Percentiles rank a stretch among this genome's conserved stretches.
phyloP scores from a whole-genome alignment of 2,888 invertebrate genomes.

The Pterostichus niger region DNA sequence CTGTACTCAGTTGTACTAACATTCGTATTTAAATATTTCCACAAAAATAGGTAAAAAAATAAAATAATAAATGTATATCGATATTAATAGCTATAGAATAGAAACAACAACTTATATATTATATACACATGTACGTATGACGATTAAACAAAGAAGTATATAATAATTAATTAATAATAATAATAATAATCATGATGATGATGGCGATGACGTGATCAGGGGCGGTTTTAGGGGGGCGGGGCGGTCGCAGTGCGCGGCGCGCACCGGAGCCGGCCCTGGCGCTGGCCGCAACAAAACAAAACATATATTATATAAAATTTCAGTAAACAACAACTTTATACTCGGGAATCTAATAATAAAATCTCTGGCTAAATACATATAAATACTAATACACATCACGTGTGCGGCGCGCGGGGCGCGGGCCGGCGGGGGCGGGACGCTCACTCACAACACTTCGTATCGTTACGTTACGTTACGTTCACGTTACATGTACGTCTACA shows the following conservation, averaged over 20 bases:
- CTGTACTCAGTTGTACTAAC: constrained; percentile 76
- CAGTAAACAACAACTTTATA: constrained; percentile 67
- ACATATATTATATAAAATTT: constrained; percentile 67
- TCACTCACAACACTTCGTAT: constrained; percentile 43
- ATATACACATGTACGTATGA: constrained; percentile 74
- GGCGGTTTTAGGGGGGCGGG: constrained; percentile 51
- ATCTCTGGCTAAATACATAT: constrained; percentile 67
- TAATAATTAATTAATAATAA: constrained; percentile 65
- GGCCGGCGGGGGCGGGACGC: constrained; percentile 55
- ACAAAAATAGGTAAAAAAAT: constrained; percentile 79
- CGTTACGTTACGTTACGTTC: constrained; percentile 20
- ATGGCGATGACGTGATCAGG: constrained; percentile 60
- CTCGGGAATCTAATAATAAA: constrained; percentile 67
- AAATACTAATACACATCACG: constrained; percentile 67
- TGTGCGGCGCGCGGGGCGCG: constrained; percentile 25
- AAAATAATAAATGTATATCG: constrained; percentile 76
- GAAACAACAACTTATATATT: constrained; percentile 78
- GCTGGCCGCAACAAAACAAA: constrained; percentile 64
- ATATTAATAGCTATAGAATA: constrained; percentile 76
- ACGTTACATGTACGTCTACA: constrained; percentile 33
- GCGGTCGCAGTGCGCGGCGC: constrained; percentile 40
- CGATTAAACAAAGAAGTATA: constrained; percentile 67
- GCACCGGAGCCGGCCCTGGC: constrained; percentile 63
- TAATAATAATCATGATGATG: constrained; percentile 61
- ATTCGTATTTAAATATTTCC: constrained; percentile 78